Base-by-base conservation (phyloP, 2,113 vertebrate species). In the Laticauda laticaudata region DNA sequence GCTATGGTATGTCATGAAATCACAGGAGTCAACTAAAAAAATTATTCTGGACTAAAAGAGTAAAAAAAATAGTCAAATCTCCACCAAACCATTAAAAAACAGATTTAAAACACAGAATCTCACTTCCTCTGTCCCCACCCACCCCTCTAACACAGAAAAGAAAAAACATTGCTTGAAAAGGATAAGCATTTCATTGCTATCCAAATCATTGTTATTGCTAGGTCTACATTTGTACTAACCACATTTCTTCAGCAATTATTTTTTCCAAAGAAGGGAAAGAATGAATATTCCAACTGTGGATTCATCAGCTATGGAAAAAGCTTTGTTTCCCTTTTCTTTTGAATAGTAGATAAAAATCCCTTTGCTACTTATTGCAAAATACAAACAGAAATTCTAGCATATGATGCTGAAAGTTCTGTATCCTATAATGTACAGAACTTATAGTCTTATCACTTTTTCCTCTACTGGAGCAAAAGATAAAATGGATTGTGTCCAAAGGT, bases 11-110 rank as follows among this genome's bases (percentile, higher is more conserved):
- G 51, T 90, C 15, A 69, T 92, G n/a, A 48, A 39, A 18, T 75
- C 92, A 75, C 55, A 39, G 54, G 59, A 88, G 92, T 93, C 92
- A 86, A 88, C 51, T 93, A 61, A 59, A 61, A 86, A 86, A 86
- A 86, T 86, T 56, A 75, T 29, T 90, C 88, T 39, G 56, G 55
- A 85, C 59, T 23, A 56, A 59, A 45, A 86, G 56, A 86, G 88
- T 59, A 86, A 90, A 93, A 93, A 75, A 93, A 90, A 93, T 34
- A 90, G 55, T 29, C 43, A 29, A 69, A 39, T 61, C 88, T 53
- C 88, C 45, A 21, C 69, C 20, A 90, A 61, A 59, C 55, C 55
- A 90, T 90, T 90, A 90, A 59, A 93, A 86, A 23, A 26, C 4
- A n/a, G 29, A n/a, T 69, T 69, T n/a, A 69, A n/a, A 69, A 56